Evolutionary conservation across 2,888 invertebrate genomes (phyloP), one percentile per base, ranked within the genome.

Genomic region (Allygus modestus): DNA sequence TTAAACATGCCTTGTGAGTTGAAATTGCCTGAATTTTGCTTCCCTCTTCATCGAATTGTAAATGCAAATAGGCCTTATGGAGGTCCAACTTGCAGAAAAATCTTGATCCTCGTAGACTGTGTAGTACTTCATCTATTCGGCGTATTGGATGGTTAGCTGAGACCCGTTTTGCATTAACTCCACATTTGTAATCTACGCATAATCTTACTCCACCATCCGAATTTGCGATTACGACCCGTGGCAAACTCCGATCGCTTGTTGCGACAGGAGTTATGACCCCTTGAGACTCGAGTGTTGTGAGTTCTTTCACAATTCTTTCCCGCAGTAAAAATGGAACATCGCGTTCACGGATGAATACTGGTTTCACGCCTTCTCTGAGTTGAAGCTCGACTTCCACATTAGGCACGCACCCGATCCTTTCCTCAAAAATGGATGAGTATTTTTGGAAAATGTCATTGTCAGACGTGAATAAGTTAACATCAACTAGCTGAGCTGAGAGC

Each of bases 81-180:
- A 84, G 31, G 41, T 84, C 69, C 12, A 82, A 41, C n/a, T 46
- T 23, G 20, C 75, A 84, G 41, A 84, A 84, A 28, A 81, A 82
- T 46, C 20, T 84, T 26, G 84, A 83, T 41, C 81, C 81, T 81
- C 81, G 28, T 26, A 84, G 31, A 51, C 79, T 51, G 33, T 51
- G 20, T 31, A 83, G 46, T 7, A 84, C 41, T 5, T 84, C 84
- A 17, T 82, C 84, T n/a, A 83, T 83, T 5, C 79, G 17, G 28
- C 33, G 12, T 5, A 83, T 83, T 15, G 84, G 81, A 12, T 31
- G n/a, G 46, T 88, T 84, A 75, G 86, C 86, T 11, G 79, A 31
- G 0, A 87, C 77, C 12, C 88, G 58, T 71, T 83, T 83, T 37
- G 2, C 54, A 37, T 4, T 37, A 9, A 37, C 37, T 37, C 37